Conservation (phyloP, 2,113 vertebrate genomes). For the Choloepus hoffmanni region DNA sequence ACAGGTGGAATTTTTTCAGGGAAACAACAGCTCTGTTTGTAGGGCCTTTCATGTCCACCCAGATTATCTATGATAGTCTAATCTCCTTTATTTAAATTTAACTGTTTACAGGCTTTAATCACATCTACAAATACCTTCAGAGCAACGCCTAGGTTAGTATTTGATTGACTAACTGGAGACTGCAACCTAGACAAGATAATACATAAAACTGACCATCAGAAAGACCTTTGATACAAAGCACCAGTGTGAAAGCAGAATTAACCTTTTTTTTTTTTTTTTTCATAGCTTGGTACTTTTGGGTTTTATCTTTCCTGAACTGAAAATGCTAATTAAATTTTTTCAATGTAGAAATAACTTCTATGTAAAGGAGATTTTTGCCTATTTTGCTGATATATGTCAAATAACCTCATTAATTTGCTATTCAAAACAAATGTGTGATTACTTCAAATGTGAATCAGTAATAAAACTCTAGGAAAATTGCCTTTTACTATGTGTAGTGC, state of each 20-base stretch:
- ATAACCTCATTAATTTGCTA: neutral
- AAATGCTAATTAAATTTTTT: conserved; percentile 16
- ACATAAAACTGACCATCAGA: neutral
- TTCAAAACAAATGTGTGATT: conserved; percentile 11
- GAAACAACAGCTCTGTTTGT: neutral
- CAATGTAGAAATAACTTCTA: neutral
- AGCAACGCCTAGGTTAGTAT: neutral
- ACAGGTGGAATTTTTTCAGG: neutral
- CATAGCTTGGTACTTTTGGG: no score
- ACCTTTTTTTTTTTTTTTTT: neutral
- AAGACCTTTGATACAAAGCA: neutral
- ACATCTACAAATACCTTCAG: neutral
- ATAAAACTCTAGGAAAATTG: conserved; percentile 5
- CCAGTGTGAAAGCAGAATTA: neutral
- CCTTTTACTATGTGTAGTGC: neutral
- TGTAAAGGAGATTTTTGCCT: neutral
- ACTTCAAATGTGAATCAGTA: conserved; percentile 36
- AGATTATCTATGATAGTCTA: neutral
- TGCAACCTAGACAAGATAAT: neutral
- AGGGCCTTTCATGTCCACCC: neutral
- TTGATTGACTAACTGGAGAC: neutral
- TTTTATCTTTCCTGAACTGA: neutral
- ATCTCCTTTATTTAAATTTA: conserved; percentile 29
- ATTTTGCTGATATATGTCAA: neutral
- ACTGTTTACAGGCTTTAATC: neutral